Conservation (phyloP, 2,888 invertebrate species). For the Thera obeliscata region DNA sequence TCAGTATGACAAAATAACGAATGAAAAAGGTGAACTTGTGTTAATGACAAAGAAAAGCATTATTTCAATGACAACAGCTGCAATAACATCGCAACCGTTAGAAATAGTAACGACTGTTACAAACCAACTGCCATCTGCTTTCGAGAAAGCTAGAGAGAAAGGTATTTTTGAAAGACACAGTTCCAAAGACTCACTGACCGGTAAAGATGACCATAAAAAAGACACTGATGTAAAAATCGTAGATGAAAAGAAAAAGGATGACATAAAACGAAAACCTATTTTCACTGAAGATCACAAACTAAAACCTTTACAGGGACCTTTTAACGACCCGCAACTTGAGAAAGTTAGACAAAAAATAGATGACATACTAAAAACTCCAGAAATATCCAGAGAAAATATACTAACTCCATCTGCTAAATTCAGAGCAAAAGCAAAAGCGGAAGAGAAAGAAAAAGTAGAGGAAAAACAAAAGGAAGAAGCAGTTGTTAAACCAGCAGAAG, state of each 20-base stretch:
- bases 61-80: slow-evolving; percentile 85
- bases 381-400: slow-evolving; percentile 78
- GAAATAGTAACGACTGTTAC: slow-evolving; percentile 83
- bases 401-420: slow-evolving; percentile 58
- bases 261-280: slow-evolving; percentile 48
- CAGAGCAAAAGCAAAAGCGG: slow-evolving; percentile 46
- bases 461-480: slow-evolving; percentile 60
- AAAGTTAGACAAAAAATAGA: slow-evolving; percentile 79
- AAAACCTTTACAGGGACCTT: slow-evolving; percentile 73
- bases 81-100: slow-evolving; percentile 83
- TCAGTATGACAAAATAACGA: slow-evolving; percentile 75
- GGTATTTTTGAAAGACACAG: slow-evolving; percentile 76
- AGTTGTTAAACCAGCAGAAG: slow-evolving; percentile 55
- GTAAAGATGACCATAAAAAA: slow-evolving; percentile 56
- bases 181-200: slow-evolving; percentile 77
- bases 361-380: slow-evolving; percentile 76
- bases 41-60: slow-evolving; percentile 79
- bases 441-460: slow-evolving; percentile 61
- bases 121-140: slow-evolving; percentile 77
- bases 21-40: slow-evolving; percentile 72
- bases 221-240: slow-evolving; percentile 41
- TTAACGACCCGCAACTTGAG: slow-evolving; percentile 79
- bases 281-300: slow-evolving; percentile 71
- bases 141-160: slow-evolving; percentile 81
- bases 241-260: slow-evolving; percentile 43